phyloP scores from a whole-genome alignment of 2,797 vertebrate genomes.

The Eulemur mongoz region DNA sequence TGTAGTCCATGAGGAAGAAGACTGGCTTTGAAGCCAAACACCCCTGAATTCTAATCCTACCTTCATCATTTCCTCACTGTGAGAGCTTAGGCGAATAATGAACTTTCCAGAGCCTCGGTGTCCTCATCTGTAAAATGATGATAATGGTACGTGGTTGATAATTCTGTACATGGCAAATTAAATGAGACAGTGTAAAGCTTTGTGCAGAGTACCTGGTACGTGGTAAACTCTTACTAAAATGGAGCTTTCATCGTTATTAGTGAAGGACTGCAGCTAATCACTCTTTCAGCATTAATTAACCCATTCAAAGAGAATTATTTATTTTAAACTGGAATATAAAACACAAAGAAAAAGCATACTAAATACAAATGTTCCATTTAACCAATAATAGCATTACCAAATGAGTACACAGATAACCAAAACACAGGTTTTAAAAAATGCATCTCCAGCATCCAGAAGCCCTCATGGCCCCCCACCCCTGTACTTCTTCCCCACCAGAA shows the following conservation, averaged over 20 bases:
- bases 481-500: neutral
- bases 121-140: neutral
- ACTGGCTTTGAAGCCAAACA: neutral
- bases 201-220: rapidly evolving
- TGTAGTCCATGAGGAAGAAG: neutral
- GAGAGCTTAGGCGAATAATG: neutral
- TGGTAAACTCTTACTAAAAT: neutral
- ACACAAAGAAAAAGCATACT: neutral
- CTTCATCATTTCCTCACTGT: neutral
- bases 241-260: neutral
- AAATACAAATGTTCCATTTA: neutral
- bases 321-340: conserved; percentile 5
- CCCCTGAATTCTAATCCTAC: neutral
- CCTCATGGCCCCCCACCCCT: neutral
- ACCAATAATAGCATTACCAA: neutral
- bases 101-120: neutral
- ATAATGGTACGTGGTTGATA: neutral
- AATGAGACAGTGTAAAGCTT: neutral
- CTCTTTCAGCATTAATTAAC: neutral
- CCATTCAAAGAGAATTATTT: neutral
- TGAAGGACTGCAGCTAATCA: neutral
- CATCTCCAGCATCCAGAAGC: neutral
- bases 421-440: neutral
- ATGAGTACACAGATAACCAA: neutral
- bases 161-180: neutral